phyloP scores from a whole-genome alignment of 2,113 vertebrate genomes.

The Podarcis muralis region DNA sequence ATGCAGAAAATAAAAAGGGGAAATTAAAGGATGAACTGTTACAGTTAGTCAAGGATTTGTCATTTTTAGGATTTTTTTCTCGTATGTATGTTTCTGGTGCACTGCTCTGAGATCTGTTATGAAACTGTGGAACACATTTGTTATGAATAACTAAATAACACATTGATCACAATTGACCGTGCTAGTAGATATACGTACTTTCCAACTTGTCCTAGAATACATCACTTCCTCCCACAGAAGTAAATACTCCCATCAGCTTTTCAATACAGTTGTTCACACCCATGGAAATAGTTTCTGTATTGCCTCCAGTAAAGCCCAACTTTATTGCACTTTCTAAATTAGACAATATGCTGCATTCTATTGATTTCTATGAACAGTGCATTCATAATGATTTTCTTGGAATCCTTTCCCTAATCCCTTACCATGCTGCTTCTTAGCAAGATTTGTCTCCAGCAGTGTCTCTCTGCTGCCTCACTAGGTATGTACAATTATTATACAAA shows the following conservation, averaged over 20 bases:
- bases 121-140: no score
- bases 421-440: constrained; percentile 15
- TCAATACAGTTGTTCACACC: background rate
- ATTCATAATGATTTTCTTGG: constrained; percentile 27
- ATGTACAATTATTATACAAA: constrained; percentile 23
- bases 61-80: no score
- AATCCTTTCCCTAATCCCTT: constrained; percentile 37
- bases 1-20: no score
- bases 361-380: constrained; percentile 40
- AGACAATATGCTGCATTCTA: constrained; percentile 20
- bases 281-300: background rate
- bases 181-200: background rate
- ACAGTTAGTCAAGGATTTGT: no score
- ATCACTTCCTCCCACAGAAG: background rate
- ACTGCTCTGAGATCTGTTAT: no score
- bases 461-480: background rate
- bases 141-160: background rate
- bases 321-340: background rate
- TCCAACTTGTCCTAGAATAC: background rate
- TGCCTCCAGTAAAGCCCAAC: background rate
- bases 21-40: no score
- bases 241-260: background rate
- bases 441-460: constrained; percentile 1
- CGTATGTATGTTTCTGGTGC: no score
- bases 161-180: background rate